Conservation (phyloP, 1,140 invertebrate species). For the Yoshiicerus persimilis region DNA sequence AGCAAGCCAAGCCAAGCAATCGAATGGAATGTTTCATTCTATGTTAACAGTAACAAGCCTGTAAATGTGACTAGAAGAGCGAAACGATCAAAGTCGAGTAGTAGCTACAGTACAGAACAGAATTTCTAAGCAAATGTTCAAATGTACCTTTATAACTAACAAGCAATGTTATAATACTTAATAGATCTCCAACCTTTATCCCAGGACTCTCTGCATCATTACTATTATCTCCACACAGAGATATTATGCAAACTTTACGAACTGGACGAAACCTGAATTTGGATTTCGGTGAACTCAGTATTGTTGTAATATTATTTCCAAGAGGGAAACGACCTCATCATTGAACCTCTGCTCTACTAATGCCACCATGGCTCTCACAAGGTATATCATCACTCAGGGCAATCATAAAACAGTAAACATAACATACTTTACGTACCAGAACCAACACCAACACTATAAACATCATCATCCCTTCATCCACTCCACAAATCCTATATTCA, state of each 20-base stretch:
- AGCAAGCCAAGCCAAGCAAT: not conserved
- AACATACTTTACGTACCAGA: not conserved
- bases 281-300: not conserved
- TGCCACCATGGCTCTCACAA: not conserved
- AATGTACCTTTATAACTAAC: not conserved
- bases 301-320: not conserved
- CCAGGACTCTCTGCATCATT: not conserved
- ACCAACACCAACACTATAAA: not conserved
- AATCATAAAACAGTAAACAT: not conserved
- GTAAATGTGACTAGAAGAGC: not conserved
- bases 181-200: not conserved
- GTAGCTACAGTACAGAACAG: not conserved
- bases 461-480: not conserved
- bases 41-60: not conserved
- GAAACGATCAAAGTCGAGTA: not conserved
- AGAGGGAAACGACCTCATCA: not conserved
- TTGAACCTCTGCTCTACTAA: not conserved
- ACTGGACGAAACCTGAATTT: not conserved
- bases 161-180: not conserved
- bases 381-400: too few relatives aligned
- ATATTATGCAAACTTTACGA: not conserved
- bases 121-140: not conserved
- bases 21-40: not conserved
- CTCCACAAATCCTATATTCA: too few relatives aligned
- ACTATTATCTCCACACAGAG: not conserved